Base-by-base conservation (phyloP, 2,113 vertebrate species). In the Zosterops japonicus region DNA sequence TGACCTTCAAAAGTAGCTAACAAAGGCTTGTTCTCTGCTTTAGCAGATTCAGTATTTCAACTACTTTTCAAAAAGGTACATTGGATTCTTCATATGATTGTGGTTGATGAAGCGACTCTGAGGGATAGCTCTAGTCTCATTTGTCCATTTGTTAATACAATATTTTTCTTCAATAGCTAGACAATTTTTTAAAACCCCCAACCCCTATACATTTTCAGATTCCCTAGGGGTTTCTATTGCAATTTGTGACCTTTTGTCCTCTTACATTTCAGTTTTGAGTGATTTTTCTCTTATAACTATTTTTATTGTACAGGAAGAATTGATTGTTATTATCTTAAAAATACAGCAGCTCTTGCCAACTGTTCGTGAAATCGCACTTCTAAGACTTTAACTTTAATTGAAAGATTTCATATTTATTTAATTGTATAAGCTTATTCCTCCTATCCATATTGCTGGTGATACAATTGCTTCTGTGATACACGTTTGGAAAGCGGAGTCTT, bases 1-100 rank as follows among this genome's bases (percentile, higher is more conserved):
- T 96, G 95, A 96, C 94, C 92, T 96, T 96, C 95, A 96, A 96
- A 97, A 96, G 93, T 95, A 93, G 44, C 83, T 96, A 97, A 95
- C 95, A 96, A 97, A 96, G 85, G 92, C 95, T 96, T 97, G 93
- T 96, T 96, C 95, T 90, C 90, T 93, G 64, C 95, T 95, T 95
- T 96, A 96, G 92, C 61, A 90, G 92, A 93, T 94, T 95, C 93
- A 96, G 82, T 96, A 93, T 97, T 97, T 96, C 95, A 97, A 95
- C 79, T 96, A 96, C 93, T 89, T 89, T 96, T 96, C 92, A 96
- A 96, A 97, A 81, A 93, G 83, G n/a, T 83, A 94, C 85, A 64
- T 86, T 95, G 93, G 95, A 94, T 96, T 95, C 92, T 97, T 96
- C 94, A 59, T 93, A 88, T 88, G 92, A 95, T 86, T 96, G 93